phyloP scores from a whole-genome alignment of 2,888 invertebrate species.

The Tryphoninae sp. region DNA sequence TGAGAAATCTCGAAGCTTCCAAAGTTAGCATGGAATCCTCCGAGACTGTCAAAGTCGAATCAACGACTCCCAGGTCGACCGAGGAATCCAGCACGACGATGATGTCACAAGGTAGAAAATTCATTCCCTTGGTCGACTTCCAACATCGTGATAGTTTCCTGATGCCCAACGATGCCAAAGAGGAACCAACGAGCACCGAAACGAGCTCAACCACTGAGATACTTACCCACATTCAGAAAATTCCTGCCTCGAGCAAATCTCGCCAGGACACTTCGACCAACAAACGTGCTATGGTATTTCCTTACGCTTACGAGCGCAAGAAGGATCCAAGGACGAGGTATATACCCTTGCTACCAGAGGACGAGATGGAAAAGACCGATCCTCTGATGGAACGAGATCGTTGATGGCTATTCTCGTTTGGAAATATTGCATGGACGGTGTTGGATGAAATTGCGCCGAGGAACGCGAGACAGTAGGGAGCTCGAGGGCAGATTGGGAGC shows the following conservation, averaged over 20 bases:
- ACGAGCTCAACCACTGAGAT: conserved; percentile 44
- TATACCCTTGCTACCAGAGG: conserved; percentile 78
- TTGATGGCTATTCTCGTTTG: conserved; percentile 59
- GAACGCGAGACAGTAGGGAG: not conserved
- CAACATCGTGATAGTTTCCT: conserved; percentile 58
- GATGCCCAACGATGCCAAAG: conserved; percentile 59
- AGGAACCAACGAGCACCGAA: conserved; percentile 17
- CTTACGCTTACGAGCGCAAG: conserved; percentile 78
- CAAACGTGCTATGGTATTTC: conserved; percentile 73
- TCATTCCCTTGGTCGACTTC: conserved; percentile 75
- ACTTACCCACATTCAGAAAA: conserved; percentile 74
- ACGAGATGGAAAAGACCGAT: conserved; percentile 72
- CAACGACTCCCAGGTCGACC: conserved; percentile 1
- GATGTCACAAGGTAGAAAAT: conserved; percentile 69
- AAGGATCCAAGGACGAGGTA: conserved; percentile 78
- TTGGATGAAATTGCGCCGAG: not conserved
- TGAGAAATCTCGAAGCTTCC: not conserved
- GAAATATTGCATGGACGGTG: not conserved
- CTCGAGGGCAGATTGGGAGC: not conserved
- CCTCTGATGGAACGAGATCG: conserved; percentile 70
- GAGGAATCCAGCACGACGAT: not conserved
- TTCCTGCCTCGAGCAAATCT: conserved; percentile 65
- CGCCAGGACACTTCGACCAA: conserved; percentile 40
- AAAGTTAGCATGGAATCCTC: not conserved
- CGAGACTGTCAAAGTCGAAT: not conserved